phyloP scores from a whole-genome alignment of 1,140 invertebrate genomes.

The Cydia pomonella region DNA sequence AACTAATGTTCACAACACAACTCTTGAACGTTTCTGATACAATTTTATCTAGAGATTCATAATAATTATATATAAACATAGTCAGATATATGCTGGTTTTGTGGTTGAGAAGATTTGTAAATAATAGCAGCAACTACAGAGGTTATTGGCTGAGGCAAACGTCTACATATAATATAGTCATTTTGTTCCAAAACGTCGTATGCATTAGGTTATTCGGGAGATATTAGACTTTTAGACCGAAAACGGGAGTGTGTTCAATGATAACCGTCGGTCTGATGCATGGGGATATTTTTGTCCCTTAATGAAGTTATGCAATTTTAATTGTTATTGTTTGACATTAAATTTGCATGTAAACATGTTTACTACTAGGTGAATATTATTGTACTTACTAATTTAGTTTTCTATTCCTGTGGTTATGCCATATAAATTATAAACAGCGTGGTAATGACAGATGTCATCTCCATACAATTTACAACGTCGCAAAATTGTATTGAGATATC shows the following conservation, averaged over 20 bases:
- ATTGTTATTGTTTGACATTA: neutral
- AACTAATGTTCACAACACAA: neutral
- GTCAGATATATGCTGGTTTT: neutral
- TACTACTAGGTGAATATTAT: neutral
- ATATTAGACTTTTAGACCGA: neutral
- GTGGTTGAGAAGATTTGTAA: neutral
- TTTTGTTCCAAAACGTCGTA: neutral
- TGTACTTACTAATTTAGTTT: neutral
- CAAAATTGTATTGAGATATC: too few relatives aligned
- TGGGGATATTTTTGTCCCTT: conserved; percentile 5
- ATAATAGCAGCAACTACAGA: conserved; percentile 17
- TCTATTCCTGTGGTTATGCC: too few relatives aligned
- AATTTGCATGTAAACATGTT: neutral
- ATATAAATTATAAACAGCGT: too few relatives aligned
- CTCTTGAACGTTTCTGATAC: neutral
- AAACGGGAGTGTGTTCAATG: neutral
- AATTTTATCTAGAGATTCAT: neutral
- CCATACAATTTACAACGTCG: too few relatives aligned
- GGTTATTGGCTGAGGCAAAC: conserved; percentile 41
- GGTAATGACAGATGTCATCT: too few relatives aligned
- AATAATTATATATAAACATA: neutral
- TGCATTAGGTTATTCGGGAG: neutral
- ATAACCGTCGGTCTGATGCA: neutral
- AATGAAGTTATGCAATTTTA: conserved; percentile 17
- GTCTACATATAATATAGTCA: neutral